Evolutionary conservation across 2,797 vertebrate species (phyloP), one percentile per base, ranked within the genome.

Genomic region (Pachyuromys duprasi): DNA sequence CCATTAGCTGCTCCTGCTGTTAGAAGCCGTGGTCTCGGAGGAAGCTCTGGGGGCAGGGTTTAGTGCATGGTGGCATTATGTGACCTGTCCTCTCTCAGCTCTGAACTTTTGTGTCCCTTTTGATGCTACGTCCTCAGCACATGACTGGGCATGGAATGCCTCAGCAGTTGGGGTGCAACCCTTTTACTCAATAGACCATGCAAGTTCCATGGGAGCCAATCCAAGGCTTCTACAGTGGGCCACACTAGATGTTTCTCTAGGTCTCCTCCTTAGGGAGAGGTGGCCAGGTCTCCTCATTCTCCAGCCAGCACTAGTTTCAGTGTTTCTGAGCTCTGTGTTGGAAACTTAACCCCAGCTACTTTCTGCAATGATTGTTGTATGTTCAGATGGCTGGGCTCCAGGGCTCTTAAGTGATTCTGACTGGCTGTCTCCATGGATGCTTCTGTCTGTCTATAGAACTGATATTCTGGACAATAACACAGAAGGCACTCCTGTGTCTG

Each of bases 1-100:
- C 88, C 82, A 4, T 84, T 93, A 87, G 94, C 18, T 3, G 24
- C 45, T 65, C 45, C 65, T 87, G 65, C 63, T 72, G 5, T 57
- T 65, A 36, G 89, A 60, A 45, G 0, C 15, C 36, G 79, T 31
- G 60, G 91, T 93, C 79, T 88, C 72, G 3, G 12, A n/a, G 82
- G 63, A 86, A 75, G 28, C 55, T 55, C 3, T 1, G 74, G 55
- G 14, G 9, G 39, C 3, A 31, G 33, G 62, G 63, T 33, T 62
- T 53, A 0, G 7, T 0, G 22, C 2, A 42, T 3, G 28, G 60
- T 0, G 6, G 62, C 28, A 4, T 20, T 53, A 24, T 7, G 5
- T 55, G n/a, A 6, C 7, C 9, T 15, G 24, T 63, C 14, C 4
- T 74, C 36, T 31, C 76, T 80, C 62, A 15, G 69, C 33, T 55